phyloP scores from a whole-genome alignment of 2,888 invertebrate species.

The Harpagoxenus sublaevis region DNA sequence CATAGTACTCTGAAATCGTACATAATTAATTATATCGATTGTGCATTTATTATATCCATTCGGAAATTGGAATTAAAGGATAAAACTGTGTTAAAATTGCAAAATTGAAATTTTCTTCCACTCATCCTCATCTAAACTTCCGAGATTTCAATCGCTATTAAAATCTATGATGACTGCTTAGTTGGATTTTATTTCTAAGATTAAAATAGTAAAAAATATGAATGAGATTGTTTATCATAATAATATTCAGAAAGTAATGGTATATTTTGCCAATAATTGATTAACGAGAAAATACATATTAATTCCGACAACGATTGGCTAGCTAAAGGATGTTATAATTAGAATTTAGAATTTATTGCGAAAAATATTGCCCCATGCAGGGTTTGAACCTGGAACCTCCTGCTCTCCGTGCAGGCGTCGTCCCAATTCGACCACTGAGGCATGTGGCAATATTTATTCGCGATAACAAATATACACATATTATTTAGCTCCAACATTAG shows the following conservation, averaged over 20 bases:
- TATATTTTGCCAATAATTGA: no score
- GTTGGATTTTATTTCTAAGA: neutral
- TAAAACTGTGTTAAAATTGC: neutral
- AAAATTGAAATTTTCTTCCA: neutral
- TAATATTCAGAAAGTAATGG: neutral
- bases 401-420: no score
- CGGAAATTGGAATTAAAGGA: neutral
- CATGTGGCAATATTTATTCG: no score
- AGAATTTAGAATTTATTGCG: no score
- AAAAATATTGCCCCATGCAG: no score
- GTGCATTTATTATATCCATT: neutral
- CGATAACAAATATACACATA: no score
- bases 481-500: no score
- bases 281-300: no score
- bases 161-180: neutral
- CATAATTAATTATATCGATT: constrained; percentile 12
- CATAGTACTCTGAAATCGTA: constrained; percentile 78
- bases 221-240: neutral
- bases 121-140: neutral
- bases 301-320: no score
- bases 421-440: no score
- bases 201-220: neutral
- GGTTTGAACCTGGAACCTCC: no score
- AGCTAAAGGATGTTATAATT: no score
- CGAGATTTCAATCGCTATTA: neutral